phyloP scores from a whole-genome alignment of 2,888 invertebrate species.

The Lepidochrysops patricia region DNA sequence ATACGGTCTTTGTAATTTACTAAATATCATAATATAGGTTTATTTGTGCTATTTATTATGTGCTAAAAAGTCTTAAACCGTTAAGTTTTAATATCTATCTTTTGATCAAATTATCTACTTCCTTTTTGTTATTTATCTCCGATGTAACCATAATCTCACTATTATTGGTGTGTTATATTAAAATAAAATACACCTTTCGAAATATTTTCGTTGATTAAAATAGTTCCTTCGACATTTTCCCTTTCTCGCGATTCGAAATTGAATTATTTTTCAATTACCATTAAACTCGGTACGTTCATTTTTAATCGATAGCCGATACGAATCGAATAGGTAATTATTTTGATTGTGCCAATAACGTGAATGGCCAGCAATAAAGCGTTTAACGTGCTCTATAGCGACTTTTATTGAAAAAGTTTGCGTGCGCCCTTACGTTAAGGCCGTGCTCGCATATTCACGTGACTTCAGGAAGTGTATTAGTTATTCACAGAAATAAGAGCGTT shows the following conservation, averaged over 20 bases:
- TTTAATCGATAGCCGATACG: slow-evolving; percentile 15
- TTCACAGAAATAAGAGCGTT: neutral
- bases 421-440: slow-evolving; percentile 19
- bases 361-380: slow-evolving; percentile 29
- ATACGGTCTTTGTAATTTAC: no score
- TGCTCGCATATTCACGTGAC: slow-evolving; percentile 8
- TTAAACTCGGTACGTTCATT: slow-evolving; percentile 2
- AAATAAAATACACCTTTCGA: no score
- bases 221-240: no score
- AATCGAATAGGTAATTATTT: slow-evolving; percentile 29
- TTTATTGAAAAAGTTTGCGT: slow-evolving; percentile 30
- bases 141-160: no score
- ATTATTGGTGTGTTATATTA: no score
- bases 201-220: no score
- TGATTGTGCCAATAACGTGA: slow-evolving; percentile 29
- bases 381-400: slow-evolving; percentile 27
- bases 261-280: slow-evolving; percentile 11
- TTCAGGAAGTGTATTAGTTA: neutral
- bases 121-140: no score
- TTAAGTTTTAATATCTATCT: no score
- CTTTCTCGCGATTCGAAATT: neutral
- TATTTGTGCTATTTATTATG: no score
- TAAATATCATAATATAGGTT: no score
- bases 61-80: no score
- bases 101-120: no score